A percentile compares a stretch with the other conserved stretches of the same genome.
Evolutionary conservation across 2,113 vertebrate genomes (phyloP).

Genomic region (Morone saxatilis): DNA sequence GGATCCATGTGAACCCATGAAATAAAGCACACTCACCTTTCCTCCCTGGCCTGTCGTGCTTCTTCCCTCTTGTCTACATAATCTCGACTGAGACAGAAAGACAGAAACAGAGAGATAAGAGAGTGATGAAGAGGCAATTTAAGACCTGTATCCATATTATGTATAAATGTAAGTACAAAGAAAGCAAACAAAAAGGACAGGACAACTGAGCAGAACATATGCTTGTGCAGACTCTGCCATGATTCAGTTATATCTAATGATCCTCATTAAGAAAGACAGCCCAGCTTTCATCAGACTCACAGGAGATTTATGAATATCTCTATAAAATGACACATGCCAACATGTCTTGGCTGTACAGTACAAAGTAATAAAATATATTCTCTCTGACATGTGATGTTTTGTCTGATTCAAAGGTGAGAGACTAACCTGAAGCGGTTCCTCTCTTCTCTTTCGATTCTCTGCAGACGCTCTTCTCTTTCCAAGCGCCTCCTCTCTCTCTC

Average conservation of each 20-base stretch:
- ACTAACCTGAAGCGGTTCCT: conserved; percentile 95
- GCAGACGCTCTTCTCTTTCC: conserved; percentile 96
- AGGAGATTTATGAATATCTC: conserved; percentile 26
- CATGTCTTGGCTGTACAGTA: background rate
- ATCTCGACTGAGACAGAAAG: conserved; percentile 85
- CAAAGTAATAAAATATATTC: conserved; percentile 13
- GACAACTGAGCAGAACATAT: conserved; percentile 11
- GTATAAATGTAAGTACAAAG: background rate
- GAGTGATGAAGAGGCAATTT: background rate
- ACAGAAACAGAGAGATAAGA: conserved; percentile 6
- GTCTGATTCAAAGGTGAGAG: conserved; percentile 31
- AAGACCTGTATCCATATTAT: background rate
- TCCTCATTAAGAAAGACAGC: conserved; percentile 37
- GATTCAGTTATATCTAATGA: conserved; percentile 14
- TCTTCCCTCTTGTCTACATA: conserved; percentile 94
- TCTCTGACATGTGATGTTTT: conserved; percentile 6
- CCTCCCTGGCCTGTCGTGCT: conserved; percentile 92
- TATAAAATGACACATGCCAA: background rate
- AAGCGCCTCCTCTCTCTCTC: conserved; percentile 92
- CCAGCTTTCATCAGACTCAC: conserved; percentile 27
- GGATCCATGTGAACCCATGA: conserved; percentile 6
- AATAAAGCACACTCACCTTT: conserved; percentile 88
- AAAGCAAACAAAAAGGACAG: background rate
- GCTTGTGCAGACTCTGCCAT: background rate
- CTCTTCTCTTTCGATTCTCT: conserved; percentile 95